Evolutionary conservation across 2,113 vertebrate genomes (phyloP), one percentile per base, ranked within the genome.

Genomic region (Suncus etruscus): DNA sequence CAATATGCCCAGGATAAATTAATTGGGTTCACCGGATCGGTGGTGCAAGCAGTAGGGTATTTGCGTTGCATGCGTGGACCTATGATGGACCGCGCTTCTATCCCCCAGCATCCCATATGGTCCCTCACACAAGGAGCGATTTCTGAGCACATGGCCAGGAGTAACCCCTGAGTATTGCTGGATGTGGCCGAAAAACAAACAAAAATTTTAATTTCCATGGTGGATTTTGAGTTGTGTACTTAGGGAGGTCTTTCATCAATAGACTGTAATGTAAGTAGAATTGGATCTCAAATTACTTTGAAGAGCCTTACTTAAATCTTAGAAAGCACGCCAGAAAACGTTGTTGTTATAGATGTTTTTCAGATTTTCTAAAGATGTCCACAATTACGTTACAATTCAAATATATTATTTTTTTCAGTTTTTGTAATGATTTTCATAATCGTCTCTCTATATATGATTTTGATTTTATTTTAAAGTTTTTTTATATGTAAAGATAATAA

Each of bases 381-480:
- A 2, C 3, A 32, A 72, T 61, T 45, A 85, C 83, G 18, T 86
- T 76, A 74, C 16, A 82, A 12, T 83, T 1, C 16, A 4, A 58
- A 6, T 18, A 24, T 39, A 76, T 74, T 84, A 15, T n/a, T 91
- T 91, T 45, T 94, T 0, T 7, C 51, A 81, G 27, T 66, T 63
- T 93, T 70, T 27, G 29, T 4, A 48, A 65, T 14, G 70, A 24
- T 50, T 84, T 91, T 83, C 45, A 76, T 86, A 86, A 20, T 20
- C 2, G 20, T 18, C 54, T 90, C 87, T 86, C 63, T 39, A 86
- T 39, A 39, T 79, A 66, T 66, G 31, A 25, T 68, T 2, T 47
- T 77, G 8, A 83, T 89, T 90, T 22, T 84, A 48, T 72, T 91
- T 82, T 82, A 72, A 87, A 91, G 75, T 82, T 75, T 7, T 87